Percentiles rank a stretch among this genome's conserved stretches.
These are phyloP conservation scores for Podotricha telesiphe DNA, from an alignment of 2,888 invertebrate species.

Conservation along the genomic window DNA sequence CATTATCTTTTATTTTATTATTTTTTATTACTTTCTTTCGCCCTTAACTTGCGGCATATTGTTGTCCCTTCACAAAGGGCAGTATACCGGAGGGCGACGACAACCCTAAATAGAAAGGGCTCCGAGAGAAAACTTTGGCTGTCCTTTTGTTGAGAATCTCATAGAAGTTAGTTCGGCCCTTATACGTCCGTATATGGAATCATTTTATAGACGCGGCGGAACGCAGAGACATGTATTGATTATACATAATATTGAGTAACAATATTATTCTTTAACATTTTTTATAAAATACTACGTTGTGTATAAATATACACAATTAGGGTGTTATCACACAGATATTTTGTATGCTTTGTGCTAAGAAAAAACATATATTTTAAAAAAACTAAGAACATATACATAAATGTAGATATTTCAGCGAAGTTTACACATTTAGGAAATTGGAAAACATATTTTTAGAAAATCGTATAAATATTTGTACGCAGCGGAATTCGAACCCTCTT, in stretches of 20 bases:
- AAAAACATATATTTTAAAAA: background rate
- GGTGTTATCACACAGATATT: too few species aligned
- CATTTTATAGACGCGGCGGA: constrained; percentile 28
- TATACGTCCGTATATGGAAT: constrained; percentile 38
- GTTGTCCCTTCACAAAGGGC: constrained; percentile 62
- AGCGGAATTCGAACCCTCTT: too few species aligned
- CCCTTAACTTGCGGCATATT: constrained; percentile 59
- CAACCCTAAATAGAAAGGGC: constrained; percentile 79
- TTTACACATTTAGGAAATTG: too few species aligned
- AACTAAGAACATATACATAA: too few species aligned
- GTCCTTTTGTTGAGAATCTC: constrained; percentile 66
- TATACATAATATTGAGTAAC: constrained; percentile 32
- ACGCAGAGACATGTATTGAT: constrained; percentile 19
- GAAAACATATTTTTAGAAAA: too few species aligned
- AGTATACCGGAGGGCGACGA: constrained; percentile 72
- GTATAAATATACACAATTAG: too few species aligned
- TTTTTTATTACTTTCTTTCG: constrained; percentile 40
- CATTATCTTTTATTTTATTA: constrained; percentile 25
- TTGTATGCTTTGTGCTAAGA: too few species aligned
- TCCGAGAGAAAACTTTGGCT: constrained; percentile 62
- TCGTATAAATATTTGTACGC: too few species aligned
- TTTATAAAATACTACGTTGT: background rate
- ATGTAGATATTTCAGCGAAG: too few species aligned
- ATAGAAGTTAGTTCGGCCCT: constrained; percentile 57
- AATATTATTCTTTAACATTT: background rate